Conservation (phyloP, 2,888 invertebrate genomes). For the Beris chalybata region DNA sequence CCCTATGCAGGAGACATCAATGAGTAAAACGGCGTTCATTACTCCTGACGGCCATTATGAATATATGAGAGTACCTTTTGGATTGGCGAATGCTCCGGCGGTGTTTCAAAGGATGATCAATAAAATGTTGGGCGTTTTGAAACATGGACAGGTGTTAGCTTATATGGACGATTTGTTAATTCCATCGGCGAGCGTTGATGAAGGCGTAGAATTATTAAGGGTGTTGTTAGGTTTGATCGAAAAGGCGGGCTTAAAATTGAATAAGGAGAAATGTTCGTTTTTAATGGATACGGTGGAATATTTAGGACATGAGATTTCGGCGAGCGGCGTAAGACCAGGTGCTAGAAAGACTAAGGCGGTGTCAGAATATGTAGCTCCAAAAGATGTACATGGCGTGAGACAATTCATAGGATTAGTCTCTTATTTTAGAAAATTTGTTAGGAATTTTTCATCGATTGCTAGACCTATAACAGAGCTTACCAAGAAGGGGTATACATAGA, state of each 20-base stretch:
- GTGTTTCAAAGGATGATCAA: no score
- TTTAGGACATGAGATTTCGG: conserved; percentile 27
- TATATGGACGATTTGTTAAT: conserved; percentile 36
- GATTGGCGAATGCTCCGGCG: background rate
- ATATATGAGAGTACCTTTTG: no score
- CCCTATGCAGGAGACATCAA: no score
- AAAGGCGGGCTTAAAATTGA: conserved; percentile 29
- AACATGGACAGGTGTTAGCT: no score
- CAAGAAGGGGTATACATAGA: background rate
- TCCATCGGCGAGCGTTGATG: conserved; percentile 8
- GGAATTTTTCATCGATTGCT: background rate
- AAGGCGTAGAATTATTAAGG: conserved; percentile 30
- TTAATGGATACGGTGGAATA: conserved; percentile 32
- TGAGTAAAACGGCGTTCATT: conserved; percentile 43
- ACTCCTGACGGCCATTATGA: conserved; percentile 39
- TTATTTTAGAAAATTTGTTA: conserved; percentile 15
- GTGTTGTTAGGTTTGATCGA: conserved; percentile 23
- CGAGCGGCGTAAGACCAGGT: conserved; percentile 1
- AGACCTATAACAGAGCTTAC: background rate
- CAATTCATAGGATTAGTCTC: conserved; percentile 11
- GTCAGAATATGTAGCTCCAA: background rate
- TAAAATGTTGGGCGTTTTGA: no score
- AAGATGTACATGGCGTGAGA: conserved; percentile 3
- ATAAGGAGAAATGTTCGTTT: conserved; percentile 33
- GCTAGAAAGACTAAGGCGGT: background rate